phyloP scores from a whole-genome alignment of 1,140 invertebrate genomes.

The Trachymyrmex cornetzi region DNA sequence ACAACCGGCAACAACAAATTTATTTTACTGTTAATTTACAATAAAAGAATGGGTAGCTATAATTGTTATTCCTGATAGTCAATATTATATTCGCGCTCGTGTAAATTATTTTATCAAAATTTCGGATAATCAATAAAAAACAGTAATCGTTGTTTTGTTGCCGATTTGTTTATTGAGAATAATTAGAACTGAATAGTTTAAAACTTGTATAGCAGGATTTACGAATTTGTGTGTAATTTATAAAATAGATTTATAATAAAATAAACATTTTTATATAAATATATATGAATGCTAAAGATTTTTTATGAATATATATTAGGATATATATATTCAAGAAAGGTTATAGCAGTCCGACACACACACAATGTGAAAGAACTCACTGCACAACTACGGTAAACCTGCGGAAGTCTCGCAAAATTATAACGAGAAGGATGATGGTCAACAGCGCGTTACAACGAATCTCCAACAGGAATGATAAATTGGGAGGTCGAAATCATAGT shows the following conservation, averaged over 20 bases:
- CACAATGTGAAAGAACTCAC: neutral
- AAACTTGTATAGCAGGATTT: neutral
- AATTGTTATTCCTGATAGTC: neutral
- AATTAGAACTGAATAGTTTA: neutral
- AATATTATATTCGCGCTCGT: conserved; percentile 16
- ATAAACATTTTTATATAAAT: neutral
- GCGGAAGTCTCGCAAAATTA: conserved; percentile 4
- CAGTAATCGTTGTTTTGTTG: neutral
- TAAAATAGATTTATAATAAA: neutral
- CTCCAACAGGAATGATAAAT: conserved; percentile 48
- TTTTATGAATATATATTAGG: neutral
- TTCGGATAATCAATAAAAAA: conserved; percentile 34
- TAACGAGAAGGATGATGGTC: conserved; percentile 16
- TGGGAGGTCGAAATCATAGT: conserved; percentile 19
- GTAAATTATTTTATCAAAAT: conserved; percentile 35
- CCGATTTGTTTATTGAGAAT: neutral
- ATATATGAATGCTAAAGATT: neutral
- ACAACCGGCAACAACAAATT: neutral
- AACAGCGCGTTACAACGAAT: conserved; percentile 42
- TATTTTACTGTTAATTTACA: conserved; percentile 34
- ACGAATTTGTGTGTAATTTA: neutral
- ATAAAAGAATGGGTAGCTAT: conserved; percentile 1
- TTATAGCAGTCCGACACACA: neutral
- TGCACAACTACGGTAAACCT: neutral
- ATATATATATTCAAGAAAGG: no score